Base-by-base conservation (phyloP, 2,113 vertebrate species). In the Alexandromys fortis region DNA sequence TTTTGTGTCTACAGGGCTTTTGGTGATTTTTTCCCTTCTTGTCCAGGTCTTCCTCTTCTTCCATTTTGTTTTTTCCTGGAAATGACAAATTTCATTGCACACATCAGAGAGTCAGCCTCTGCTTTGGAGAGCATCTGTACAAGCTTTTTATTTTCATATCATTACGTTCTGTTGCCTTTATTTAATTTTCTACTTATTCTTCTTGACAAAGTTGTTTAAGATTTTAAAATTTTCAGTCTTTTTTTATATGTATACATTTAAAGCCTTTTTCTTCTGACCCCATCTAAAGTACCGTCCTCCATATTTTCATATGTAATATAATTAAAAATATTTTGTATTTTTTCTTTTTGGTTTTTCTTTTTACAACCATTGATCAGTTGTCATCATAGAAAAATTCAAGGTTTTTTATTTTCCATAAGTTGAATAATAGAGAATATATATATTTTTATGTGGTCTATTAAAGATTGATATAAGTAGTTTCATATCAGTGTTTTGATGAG, bases 261-360 rank as follows among this genome's bases (percentile, higher is more conserved):
- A 65, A 26, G 38, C n/a, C 2, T 19, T 45, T 61, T 90, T 63
- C 35, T 24, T 96, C n/a, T 85, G 49, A 94, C 68, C 30, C 5
- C 11, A 82, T 22, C 79, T 42, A 58, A 81, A 24, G 35, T 61
- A 30, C 12, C 3, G 42, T 63, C 16, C 14, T 42, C 19, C 14
- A 85, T 65, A 85, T 45, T 65, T 65, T 65, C 38, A 76, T 81
- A 58, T 63, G 1, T 72, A 72, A 33, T 70, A 77, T 55, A 55
- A 55, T 55, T 55, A 16, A 93, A 86, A 79, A 86, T 47, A 73
- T 90, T 90, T 93, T 63, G 28, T 90, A 35, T 13, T n/a, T 70
- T 63, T 16, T 22, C 83, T 89, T 77, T 47, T 49, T 49, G 76
- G 22, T 73, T 78, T 52, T 52, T 49, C 49, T 81, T 35, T 35